Base-by-base conservation (phyloP, 2,113 vertebrate species). In the Gracilinanus agilis region DNA sequence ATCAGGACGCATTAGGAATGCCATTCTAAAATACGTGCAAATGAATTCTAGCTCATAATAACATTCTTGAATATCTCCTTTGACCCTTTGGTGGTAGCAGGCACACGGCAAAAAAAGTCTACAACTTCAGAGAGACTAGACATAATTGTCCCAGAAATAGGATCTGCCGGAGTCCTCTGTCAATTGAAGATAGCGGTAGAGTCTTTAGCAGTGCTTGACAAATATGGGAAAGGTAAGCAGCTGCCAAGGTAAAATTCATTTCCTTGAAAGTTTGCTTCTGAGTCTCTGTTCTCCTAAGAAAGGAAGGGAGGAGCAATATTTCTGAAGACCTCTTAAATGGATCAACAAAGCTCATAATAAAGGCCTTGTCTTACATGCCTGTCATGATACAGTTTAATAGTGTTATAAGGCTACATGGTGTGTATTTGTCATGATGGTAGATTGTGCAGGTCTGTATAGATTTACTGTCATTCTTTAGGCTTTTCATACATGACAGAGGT, bases 391-490 rank as follows among this genome's bases (percentile, higher is more conserved):
- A 97, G 96, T 98, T 98, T 97, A 98, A 98, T 97, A 94, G 98
- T 97, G 98, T 98, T 98, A 97, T 96, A 97, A 98, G 98, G 97
- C 96, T 98, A 97, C 98, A 98, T 95, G 93, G 97, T 95, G 97
- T 97, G 96, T 90, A 98, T 97, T 98, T 98, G 98, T 98, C 99
- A 95, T 93, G 97, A 98, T 96, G 98, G 98, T 98, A 98, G 99
- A 98, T 98, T 97, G 98, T 96, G 96, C 93, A 97, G 98, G 98
- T 98, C 98, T 96, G 91, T 98, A 98, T 98, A 98, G 99, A 99
- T 99, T 99, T 99, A 96, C 99, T 99, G 99, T 99, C 99, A 99
- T 96, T 97, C 98, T 98, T 96, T 95, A 94, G 94, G 95, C 98
- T 97, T 98, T 98, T 97, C 95, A 92, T 96, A 96, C 96, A 92